A percentile compares a stretch with the other conserved stretches of the same genome.
These are phyloP conservation scores for Drosophila rufa DNA, from an alignment of 1,140 invertebrate genomes.

Conservation along the genomic window DNA sequence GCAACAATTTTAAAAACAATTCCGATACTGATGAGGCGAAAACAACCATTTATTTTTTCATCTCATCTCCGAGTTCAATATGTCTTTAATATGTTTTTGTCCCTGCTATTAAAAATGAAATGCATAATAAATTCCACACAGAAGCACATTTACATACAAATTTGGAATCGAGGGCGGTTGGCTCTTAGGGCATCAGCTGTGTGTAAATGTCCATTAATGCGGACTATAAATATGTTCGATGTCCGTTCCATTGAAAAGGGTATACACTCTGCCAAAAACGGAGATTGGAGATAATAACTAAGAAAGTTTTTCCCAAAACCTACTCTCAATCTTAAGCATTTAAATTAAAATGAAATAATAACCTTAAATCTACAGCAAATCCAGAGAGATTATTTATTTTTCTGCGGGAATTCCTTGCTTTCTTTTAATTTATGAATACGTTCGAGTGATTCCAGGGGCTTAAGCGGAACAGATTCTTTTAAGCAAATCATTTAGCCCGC, in stretches of 20 bases:
- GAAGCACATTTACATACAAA: conserved; percentile 31
- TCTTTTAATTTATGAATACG: conserved; percentile 23
- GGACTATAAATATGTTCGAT: conserved; percentile 13
- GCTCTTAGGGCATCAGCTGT: conserved; percentile 13
- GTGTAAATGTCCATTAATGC: conserved; percentile 10
- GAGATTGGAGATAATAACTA: neutral
- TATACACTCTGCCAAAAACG: conserved; percentile 1
- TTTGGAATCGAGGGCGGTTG: conserved; percentile 1
- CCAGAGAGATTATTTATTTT: neutral
- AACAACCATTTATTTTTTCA: neutral
- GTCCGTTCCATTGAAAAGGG: conserved; percentile 2
- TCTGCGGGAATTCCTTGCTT: neutral
- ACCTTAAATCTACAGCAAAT: neutral
- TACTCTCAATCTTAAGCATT: neutral
- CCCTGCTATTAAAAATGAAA: conserved; percentile 31
- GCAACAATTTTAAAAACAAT: neutral
- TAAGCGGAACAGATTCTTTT: neutral
- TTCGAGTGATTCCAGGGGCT: neutral
- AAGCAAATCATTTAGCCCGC: neutral
- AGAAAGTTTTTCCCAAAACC: neutral
- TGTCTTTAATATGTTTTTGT: conserved; percentile 11
- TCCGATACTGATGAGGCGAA: neutral
- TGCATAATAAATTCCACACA: conserved; percentile 24
- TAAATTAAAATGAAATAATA: no score
- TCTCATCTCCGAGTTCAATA: neutral